Percentiles rank a stretch among this genome's conserved stretches.
phyloP scores from a whole-genome alignment of 37 sponge, comb jelly and placozoan species.

The Beroe ovata region DNA sequence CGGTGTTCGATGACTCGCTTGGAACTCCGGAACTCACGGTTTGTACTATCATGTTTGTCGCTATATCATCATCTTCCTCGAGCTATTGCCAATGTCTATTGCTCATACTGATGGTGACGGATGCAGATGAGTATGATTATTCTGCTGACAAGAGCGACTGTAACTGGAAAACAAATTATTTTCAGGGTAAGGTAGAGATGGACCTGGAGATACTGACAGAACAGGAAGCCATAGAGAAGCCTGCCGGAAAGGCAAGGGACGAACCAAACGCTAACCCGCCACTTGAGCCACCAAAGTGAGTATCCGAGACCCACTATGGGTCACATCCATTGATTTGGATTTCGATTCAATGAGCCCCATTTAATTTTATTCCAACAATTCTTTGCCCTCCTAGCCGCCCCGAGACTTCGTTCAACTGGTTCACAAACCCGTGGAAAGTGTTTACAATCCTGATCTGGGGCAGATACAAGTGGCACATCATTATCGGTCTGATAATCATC shows the following conservation, averaged over 20 bases:
- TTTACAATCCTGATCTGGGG: constrained; percentile 93
- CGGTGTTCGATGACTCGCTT: constrained; percentile 71
- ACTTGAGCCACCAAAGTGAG: constrained; percentile 91
- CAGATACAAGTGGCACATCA: constrained; percentile 91
- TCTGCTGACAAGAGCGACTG: too few relatives aligned
- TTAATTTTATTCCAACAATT: not conserved
- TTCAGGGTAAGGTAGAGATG: constrained; percentile 93
- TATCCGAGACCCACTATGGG: not conserved
- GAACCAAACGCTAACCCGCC: constrained; percentile 95
- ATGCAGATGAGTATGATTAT: too few relatives aligned
- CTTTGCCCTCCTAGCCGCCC: constrained; percentile 79
- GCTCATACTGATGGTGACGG: too few relatives aligned
- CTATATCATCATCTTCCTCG: too few relatives aligned
- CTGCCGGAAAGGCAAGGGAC: constrained; percentile 87
- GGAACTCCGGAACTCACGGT: constrained; percentile 22
- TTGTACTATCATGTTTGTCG: not conserved
- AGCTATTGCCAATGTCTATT: too few relatives aligned
- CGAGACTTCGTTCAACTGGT: constrained; percentile 97
- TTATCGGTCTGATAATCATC: constrained; percentile 75
- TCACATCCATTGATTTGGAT: too few relatives aligned
- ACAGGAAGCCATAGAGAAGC: constrained; percentile 79
- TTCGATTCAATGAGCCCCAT: too few relatives aligned
- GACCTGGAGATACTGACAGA: constrained; percentile 92
- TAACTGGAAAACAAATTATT: not conserved
- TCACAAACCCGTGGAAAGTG: constrained; percentile 95